Conservation (phyloP, 1,140 invertebrate genomes). For the Leptinotarsa texana region DNA sequence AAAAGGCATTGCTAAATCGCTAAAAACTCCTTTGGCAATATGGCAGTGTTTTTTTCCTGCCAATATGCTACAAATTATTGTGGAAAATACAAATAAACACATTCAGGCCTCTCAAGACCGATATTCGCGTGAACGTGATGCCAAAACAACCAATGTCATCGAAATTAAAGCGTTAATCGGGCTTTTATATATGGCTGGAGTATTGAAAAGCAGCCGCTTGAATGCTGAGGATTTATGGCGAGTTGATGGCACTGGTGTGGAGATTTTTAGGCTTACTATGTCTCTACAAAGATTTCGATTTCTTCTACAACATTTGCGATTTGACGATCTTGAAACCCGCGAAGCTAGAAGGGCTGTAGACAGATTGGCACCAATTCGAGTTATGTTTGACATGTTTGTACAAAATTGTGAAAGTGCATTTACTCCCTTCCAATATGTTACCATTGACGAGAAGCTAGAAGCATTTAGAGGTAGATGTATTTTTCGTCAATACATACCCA, state of each 20-base stretch:
- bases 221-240: slow-evolving; percentile 56
- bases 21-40: slow-evolving; percentile 5
- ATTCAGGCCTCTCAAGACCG: slow-evolving; percentile 2
- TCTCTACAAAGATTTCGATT: too few relatives aligned
- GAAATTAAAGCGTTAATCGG: slow-evolving; percentile 49
- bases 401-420: too few relatives aligned
- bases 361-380: too few relatives aligned
- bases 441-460: too few relatives aligned
- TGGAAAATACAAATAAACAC: slow-evolving; percentile 21
- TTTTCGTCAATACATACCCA: too few relatives aligned
- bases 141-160: slow-evolving; percentile 12
- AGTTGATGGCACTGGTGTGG: slow-evolving; percentile 53
- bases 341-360: too few relatives aligned
- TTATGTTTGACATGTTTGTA: too few relatives aligned
- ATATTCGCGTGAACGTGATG: slow-evolving; percentile 23
- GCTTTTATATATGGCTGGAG: slow-evolving; percentile 58
- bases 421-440: too few relatives aligned
- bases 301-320: too few relatives aligned
- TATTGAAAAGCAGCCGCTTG: slow-evolving; percentile 53
- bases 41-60: slow-evolving; percentile 19
- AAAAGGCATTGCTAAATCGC: neutral
- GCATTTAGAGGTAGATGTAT: too few relatives aligned
- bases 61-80: slow-evolving; percentile 19
- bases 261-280: slow-evolving; percentile 40
- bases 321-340: too few relatives aligned